Conservation (phyloP, 2,113 vertebrate genomes). For the Lepisosteus osseus region DNA sequence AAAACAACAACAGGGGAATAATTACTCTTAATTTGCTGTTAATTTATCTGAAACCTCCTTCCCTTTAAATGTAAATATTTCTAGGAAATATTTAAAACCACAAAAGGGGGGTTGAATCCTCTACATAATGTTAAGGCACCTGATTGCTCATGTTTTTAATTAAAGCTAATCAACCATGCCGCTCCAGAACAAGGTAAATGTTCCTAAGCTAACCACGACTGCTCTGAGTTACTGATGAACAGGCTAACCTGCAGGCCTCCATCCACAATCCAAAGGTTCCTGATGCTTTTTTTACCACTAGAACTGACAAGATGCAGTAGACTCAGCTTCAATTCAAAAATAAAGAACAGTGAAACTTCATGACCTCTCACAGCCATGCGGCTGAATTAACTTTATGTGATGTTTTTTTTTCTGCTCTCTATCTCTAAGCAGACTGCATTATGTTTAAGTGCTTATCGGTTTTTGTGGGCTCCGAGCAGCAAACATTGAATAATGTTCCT, state of each 20-base stretch:
- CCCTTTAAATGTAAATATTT: too few species aligned
- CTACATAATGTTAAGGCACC: too few species aligned
- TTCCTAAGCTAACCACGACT: neutral
- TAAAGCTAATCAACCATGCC: too few species aligned
- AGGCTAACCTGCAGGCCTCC: neutral
- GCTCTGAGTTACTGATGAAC: neutral
- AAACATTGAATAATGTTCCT: neutral
- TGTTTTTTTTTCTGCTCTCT: neutral
- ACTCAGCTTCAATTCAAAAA: neutral
- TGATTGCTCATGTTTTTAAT: too few species aligned
- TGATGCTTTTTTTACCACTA: neutral
- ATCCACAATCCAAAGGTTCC: neutral
- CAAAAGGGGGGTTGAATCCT: too few species aligned
- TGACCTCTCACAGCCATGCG: too few species aligned
- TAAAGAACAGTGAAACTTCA: too few species aligned
- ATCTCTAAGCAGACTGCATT: neutral
- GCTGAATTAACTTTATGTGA: neutral
- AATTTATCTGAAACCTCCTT: too few species aligned
- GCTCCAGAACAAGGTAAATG: too few species aligned
- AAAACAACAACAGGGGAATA: too few species aligned
- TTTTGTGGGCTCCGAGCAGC: neutral
- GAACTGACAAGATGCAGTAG: neutral
- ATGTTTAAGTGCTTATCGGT: constrained; percentile 5
- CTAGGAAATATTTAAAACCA: too few species aligned
- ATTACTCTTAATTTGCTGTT: too few species aligned